Evolutionary conservation across 2,888 invertebrate species (phyloP).

Genomic region (Lasius fuliginosus): DNA sequence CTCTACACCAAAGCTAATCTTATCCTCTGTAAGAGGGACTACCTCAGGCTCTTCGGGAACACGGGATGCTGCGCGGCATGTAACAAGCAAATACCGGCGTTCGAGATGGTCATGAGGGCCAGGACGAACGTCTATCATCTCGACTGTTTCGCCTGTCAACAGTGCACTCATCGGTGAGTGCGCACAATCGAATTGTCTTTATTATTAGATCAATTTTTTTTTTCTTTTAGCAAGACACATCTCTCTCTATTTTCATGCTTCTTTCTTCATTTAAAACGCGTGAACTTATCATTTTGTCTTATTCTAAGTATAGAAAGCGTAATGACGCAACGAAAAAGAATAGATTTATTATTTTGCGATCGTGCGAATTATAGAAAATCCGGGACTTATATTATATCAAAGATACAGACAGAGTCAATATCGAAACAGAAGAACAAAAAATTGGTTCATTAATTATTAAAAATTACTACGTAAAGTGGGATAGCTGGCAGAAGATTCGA

Average conservation of each 20-base stretch:
- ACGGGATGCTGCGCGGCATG: constrained; percentile 99
- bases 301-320: background rate
- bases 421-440: background rate
- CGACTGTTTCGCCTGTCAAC: constrained; percentile 99
- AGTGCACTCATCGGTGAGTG: constrained; percentile 98
- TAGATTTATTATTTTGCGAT: background rate
- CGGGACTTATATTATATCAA: background rate
- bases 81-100: constrained; percentile 98
- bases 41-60: constrained; percentile 98
- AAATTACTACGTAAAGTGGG: constrained; percentile 27
- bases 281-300: background rate
- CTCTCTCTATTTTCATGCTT: background rate
- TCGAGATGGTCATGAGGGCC: constrained; percentile 99
- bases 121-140: constrained; percentile 98
- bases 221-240: background rate
- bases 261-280: background rate
- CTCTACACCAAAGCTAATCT: constrained; percentile 98
- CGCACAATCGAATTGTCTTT: constrained; percentile 12
- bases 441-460: constrained; percentile 32
- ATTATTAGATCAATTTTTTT: background rate
- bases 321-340: background rate
- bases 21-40: constrained; percentile 98
- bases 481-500: constrained; percentile 12
- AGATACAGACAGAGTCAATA: background rate
- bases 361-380: background rate